phyloP scores from a whole-genome alignment of 2,888 invertebrate species.

The Epistrophe grossulariae region DNA sequence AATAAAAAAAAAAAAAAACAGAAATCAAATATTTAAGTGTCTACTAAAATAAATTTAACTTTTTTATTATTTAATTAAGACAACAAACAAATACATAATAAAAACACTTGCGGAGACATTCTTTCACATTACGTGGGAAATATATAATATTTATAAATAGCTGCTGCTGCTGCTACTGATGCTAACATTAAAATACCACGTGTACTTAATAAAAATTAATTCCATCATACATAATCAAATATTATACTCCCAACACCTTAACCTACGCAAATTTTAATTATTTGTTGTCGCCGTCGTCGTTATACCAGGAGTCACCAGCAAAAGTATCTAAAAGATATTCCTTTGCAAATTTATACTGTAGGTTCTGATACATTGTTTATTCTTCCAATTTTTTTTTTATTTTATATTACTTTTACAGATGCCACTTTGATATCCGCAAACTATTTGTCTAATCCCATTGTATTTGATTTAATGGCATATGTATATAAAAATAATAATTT shows the following conservation, averaged over 20 bases:
- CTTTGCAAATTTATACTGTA: too few species aligned
- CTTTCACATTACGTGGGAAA: background rate
- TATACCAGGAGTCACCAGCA: background rate
- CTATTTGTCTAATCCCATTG: background rate
- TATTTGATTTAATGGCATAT: constrained; percentile 10
- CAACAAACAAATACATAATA: background rate
- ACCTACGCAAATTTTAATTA: background rate
- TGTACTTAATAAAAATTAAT: constrained; percentile 3
- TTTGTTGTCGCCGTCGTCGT: background rate
- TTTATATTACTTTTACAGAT: background rate
- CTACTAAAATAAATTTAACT: constrained; percentile 1
- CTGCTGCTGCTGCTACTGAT: too few species aligned
- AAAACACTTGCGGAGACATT: background rate
- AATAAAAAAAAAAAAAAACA: background rate
- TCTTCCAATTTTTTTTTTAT: too few species aligned
- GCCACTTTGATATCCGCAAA: background rate
- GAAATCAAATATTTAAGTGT: background rate
- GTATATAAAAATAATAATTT: background rate
- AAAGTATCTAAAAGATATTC: background rate
- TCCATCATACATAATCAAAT: background rate
- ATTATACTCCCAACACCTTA: background rate
- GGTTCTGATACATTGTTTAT: too few species aligned
- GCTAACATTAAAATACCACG: background rate
- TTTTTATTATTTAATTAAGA: background rate
- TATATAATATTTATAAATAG: too few species aligned